Base-by-base conservation (phyloP, 2,888 invertebrate species). In the Synergus japonicus region DNA sequence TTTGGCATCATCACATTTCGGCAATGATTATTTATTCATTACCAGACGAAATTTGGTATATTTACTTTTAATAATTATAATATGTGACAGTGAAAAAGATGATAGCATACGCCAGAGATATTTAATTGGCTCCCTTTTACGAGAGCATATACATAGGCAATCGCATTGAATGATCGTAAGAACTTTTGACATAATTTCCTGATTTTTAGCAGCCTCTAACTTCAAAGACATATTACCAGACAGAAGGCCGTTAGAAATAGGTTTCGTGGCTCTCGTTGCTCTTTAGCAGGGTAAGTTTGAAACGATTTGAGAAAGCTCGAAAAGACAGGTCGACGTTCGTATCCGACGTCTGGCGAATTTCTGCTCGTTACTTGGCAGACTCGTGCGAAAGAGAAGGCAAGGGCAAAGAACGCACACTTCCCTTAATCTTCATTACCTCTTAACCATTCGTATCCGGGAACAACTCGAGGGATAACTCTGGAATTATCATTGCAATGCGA, bases 401-500 rank as follows among this genome's bases (percentile, higher is more conserved):
- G 37, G 49, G n/a, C 46, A 22, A 67, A 73, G 54, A 73, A 49
- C 54, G 46, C 46, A 54, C 54, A 54, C 54, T n/a, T 73, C 54
- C 73, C 54, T 73, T 73, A 73, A 73, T 73, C 54, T 73, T 73
- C 73, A 73, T 54, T 73, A 73, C 73, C 73, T n/a, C 37, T 73
- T 73, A 54, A 73, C 54, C 54, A 73, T 73, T 73, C 73, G 73
- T 54, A 73, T 73, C 54, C 73, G 73, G 54, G 49, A 54, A 73
- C 73, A 73, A 73, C 54, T 73, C 29, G n/a, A 73, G 83, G 82
- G 83, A 83, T 83, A 83, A 83, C 81, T 83, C 79, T 66, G 77
- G 79, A 83, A 83, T 83, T 83, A 83, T 82, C 82, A 81, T 82
- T 82, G 83, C 81, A 81, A 54, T 54, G 73, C 73, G 54, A 73